Base-by-base conservation (phyloP, 1,140 invertebrate genomes). In the Tetragonula clypearis region DNA sequence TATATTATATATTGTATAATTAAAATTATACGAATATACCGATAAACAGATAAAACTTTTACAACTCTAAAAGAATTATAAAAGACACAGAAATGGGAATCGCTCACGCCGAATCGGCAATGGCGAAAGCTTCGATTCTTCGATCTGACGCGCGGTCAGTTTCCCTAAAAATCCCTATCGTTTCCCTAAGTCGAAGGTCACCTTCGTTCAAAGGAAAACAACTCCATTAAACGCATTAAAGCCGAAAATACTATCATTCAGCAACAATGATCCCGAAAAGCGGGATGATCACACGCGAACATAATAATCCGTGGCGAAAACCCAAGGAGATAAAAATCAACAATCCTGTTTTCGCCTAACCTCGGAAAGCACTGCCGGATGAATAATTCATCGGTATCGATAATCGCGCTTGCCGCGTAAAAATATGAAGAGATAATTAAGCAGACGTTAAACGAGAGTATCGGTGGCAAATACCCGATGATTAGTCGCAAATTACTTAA, bases 401-500 rank as follows among this genome's bases (percentile, higher is more conserved):
- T 86, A 73, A 65, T 35, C 35, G 35, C 2, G 26, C 23, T 55
- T 23, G 14, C 74, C 62, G 30, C 23, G 53, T 53, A 60, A 86
- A 87, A 72, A 71, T 69, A 41, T n/a, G n/a, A 62, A 62, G 56
- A 86, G 78, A 53, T 82, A 86, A 87, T 87, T 87, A 77, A 86
- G 84, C 35, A 65, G 62, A 62, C 85, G 69, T 82, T 62, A 49
- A 65, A 65, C 26, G 53, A 49, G 41, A 23, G 4, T 65, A 73
- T 76, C 23, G 35, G 71, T 35, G 58, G 49, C 3, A 55, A 56
- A 65, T 76, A 75, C 62, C 58, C 21, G 23, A 76, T 76, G 72
- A 65, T 87, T 87, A 87, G 71, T 86, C 35, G 85, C 15, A 72
- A 82, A 87, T 87, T 71, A 72, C 80, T 82, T 72, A 82, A 87